Percentiles rank a stretch among this genome's conserved stretches.
phyloP scores from a whole-genome alignment of 2,797 vertebrate species.

The Cheirogaleus major region DNA sequence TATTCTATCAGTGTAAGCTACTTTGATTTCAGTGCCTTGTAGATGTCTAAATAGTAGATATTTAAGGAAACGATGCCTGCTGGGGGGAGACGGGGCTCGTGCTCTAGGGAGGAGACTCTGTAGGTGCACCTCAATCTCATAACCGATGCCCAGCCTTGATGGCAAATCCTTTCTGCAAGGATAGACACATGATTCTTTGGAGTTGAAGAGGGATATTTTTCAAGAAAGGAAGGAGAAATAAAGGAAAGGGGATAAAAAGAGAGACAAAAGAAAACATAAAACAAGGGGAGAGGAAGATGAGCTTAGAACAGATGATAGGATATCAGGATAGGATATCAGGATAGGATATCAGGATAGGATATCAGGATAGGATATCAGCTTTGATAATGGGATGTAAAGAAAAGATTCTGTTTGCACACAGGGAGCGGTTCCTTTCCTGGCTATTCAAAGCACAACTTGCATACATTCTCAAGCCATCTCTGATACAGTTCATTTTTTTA shows the following conservation, averaged over 20 bases:
- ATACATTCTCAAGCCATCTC: not conserved
- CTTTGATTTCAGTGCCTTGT: not conserved
- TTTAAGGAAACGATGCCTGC: not conserved
- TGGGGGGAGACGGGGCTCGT: too few species aligned
- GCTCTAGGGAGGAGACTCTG: not conserved
- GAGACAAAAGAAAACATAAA: not conserved
- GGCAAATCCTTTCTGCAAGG: not conserved
- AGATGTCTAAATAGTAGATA: not conserved
- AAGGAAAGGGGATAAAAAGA: not conserved
- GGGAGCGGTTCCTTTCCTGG: slow-evolving; percentile 6
- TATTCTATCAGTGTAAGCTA: not conserved
- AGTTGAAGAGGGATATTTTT: not conserved
- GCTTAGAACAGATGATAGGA: not conserved
- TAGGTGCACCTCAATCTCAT: not conserved
- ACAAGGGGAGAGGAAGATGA: not conserved
- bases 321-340: too few species aligned
- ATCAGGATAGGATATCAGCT: not conserved
- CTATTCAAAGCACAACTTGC: not conserved
- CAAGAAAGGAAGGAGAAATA: not conserved
- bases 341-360: too few species aligned
- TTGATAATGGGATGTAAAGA: not conserved
- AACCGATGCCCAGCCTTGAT: accelerated
- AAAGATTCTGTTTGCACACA: slow-evolving; percentile 53
- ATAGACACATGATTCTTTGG: not conserved
- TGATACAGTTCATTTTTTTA: not conserved